Conservation (phyloP, 2,888 invertebrate species). For the Cantharis nigra region DNA sequence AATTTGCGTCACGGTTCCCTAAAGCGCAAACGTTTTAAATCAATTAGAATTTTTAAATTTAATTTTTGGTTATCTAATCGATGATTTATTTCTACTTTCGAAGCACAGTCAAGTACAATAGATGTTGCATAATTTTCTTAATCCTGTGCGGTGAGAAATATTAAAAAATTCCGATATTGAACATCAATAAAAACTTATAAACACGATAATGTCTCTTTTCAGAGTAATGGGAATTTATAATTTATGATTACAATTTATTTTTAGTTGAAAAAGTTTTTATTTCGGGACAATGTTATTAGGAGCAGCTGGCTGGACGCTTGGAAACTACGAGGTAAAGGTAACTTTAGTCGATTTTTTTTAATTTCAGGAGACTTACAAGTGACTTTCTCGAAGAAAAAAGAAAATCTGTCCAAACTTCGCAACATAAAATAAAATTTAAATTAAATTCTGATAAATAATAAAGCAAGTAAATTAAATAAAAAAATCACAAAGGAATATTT, state of each 20-base stretch:
- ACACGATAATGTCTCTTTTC: too few species aligned
- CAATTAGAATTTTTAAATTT: background rate
- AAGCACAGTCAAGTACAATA: background rate
- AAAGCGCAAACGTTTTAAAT: background rate
- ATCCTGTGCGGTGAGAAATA: too few species aligned
- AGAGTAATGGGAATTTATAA: background rate
- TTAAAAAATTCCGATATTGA: background rate
- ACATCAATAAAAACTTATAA: background rate
- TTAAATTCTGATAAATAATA: background rate
- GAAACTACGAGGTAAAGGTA: background rate
- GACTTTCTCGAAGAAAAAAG: background rate
- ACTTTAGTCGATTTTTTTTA: background rate
- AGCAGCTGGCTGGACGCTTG: background rate
- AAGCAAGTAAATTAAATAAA: background rate
- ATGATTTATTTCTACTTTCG: background rate
- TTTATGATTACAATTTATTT: background rate
- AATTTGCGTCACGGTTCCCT: background rate
- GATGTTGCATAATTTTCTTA: too few species aligned
- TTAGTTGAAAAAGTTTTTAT: background rate
- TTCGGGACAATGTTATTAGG: background rate
- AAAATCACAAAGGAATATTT: background rate
- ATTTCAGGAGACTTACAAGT: background rate
- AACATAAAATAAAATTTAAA: background rate
- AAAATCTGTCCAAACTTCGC: background rate
- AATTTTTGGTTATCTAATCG: background rate